phyloP scores from a whole-genome alignment of 2,888 invertebrate species.

The Cryptosula pallasiana region DNA sequence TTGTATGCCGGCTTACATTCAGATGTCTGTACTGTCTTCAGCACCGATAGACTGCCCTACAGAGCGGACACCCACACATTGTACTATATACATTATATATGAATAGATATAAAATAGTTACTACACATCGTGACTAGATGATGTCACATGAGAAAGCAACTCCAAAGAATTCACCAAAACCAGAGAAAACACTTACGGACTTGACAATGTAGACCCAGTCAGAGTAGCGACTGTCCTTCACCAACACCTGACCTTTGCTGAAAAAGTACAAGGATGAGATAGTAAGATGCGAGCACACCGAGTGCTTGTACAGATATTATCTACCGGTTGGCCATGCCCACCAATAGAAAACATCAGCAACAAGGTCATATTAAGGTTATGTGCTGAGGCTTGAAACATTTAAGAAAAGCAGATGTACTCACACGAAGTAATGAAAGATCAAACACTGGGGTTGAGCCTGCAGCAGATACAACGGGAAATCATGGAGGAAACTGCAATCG shows the following conservation, averaged over 20 bases:
- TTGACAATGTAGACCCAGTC: conserved; percentile 49
- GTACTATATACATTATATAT: too few species aligned
- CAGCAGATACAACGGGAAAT: not conserved
- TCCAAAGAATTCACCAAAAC: too few species aligned
- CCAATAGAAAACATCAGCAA: not conserved
- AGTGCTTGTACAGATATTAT: too few species aligned
- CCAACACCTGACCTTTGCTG: conserved; percentile 45
- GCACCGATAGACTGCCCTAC: conserved; percentile 15
- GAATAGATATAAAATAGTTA: too few species aligned
- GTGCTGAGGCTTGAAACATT: too few species aligned
- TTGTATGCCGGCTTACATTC: not conserved
- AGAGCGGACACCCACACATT: too few species aligned
- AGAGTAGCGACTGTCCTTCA: conserved; percentile 45
- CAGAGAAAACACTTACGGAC: conserved; percentile 46
- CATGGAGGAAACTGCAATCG: not conserved
- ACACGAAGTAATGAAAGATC: not conserved
- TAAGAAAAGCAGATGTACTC: too few species aligned
- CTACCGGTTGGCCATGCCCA: too few species aligned
- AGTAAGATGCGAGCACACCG: too few species aligned
- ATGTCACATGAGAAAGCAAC: too few species aligned
- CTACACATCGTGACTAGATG: too few species aligned
- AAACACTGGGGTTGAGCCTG: not conserved
- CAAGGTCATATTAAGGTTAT: not conserved
- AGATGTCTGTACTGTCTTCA: not conserved
- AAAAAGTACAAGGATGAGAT: conserved; percentile 30